Conservation (phyloP, 2,113 vertebrate genomes). For the Scortum barcoo region DNA sequence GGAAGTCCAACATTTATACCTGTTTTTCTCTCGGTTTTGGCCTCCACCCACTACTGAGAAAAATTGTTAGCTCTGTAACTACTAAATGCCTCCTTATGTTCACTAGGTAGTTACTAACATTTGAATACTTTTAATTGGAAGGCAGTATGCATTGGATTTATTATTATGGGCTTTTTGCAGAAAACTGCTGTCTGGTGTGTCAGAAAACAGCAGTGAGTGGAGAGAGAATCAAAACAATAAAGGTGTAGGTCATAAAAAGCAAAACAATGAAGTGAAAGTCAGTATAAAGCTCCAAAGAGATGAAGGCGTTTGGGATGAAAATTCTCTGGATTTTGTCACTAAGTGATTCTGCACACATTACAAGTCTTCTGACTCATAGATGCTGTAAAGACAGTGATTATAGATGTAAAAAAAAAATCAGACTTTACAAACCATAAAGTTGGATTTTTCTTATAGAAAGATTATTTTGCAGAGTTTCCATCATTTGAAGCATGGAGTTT, state of each 20-base stretch:
- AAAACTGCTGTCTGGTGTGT: not conserved
- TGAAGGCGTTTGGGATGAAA: no score
- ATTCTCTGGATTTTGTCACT: no score
- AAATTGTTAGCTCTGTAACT: no score
- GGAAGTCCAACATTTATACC: not conserved
- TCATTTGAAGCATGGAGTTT: not conserved
- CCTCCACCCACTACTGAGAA: not conserved
- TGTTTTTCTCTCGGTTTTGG: not conserved
- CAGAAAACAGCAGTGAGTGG: not conserved
- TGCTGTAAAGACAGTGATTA: not conserved
- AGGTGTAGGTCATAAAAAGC: not conserved
- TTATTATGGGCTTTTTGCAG: not conserved
- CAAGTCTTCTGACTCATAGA: not conserved
- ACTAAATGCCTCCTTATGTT: not conserved
- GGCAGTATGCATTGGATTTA: not conserved
- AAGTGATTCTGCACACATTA: no score
- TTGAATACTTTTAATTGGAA: not conserved
- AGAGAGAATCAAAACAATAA: constrained; percentile 2
- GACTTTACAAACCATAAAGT: no score
- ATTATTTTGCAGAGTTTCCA: not conserved
- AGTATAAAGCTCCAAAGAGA: not conserved
- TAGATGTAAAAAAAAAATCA: no score
- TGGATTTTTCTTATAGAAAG: not conserved
- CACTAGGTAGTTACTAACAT: not conserved
- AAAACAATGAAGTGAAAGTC: not conserved